Conservation (phyloP, 2,113 vertebrate species). For the Choloepus hoffmanni region DNA sequence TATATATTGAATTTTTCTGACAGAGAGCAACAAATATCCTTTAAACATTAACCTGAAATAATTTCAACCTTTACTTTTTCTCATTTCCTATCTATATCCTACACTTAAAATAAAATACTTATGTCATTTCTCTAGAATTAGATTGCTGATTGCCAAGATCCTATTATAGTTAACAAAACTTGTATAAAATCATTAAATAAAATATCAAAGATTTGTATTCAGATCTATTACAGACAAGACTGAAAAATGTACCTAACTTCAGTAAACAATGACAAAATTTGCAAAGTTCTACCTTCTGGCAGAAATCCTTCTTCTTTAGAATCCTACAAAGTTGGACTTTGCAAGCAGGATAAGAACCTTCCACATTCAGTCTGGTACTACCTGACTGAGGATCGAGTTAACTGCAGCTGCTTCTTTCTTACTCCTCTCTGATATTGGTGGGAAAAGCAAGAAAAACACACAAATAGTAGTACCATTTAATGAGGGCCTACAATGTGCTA, state of each 20-base stretch:
- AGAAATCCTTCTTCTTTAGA: neutral
- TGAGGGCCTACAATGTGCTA: neutral
- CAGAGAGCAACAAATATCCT: neutral
- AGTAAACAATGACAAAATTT: neutral
- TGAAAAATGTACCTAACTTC: neutral
- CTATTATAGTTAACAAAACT: neutral
- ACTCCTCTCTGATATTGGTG: neutral
- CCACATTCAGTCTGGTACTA: neutral
- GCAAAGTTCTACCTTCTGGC: neutral
- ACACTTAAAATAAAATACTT: conserved; percentile 43
- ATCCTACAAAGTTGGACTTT: neutral
- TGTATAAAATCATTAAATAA: conserved; percentile 23
- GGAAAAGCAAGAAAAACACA: neutral
- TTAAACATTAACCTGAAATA: conserved; percentile 23
- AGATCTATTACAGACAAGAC: neutral
- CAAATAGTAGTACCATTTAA: neutral
- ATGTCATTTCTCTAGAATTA: neutral
- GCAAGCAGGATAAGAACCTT: neutral
- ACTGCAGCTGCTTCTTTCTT: neutral
- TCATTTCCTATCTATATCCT: neutral
- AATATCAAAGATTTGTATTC: conserved; percentile 12
- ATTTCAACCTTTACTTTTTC: neutral
- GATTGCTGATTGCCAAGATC: neutral
- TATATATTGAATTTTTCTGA: neutral
- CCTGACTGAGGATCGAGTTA: neutral